Percentiles rank a stretch among this genome's conserved stretches.
phyloP scores from a whole-genome alignment of 2,113 vertebrate genomes.

The Regulus satrapa region DNA sequence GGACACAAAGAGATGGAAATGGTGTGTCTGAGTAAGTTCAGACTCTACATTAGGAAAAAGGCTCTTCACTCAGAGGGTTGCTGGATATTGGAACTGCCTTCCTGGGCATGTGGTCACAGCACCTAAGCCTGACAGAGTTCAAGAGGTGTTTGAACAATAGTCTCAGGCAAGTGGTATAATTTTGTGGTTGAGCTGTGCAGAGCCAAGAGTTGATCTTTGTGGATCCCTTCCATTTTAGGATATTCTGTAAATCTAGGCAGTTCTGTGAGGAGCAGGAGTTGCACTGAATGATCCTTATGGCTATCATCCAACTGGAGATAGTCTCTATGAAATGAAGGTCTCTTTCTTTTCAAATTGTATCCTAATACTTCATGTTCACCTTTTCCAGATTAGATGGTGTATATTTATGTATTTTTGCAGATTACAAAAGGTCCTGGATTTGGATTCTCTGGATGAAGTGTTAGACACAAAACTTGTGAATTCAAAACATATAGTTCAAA shows the following conservation, averaged over 20 bases:
- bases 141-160: neutral
- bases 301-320: neutral
- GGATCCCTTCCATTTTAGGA: neutral
- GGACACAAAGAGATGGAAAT: neutral
- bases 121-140: neutral
- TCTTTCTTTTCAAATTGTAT: neutral
- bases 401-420: conserved; percentile 63
- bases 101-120: neutral
- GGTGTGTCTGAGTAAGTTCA: neutral
- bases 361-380: neutral
- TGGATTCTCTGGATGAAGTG: conserved; percentile 81
- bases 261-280: neutral
- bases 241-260: neutral
- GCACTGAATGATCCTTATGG: neutral
- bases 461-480: conserved; percentile 76
- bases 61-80: neutral
- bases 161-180: neutral
- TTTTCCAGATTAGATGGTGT: neutral
- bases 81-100: neutral
- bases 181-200: neutral
- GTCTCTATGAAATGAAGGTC: neutral
- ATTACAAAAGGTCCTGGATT: conserved; percentile 80
- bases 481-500: conserved; percentile 81
- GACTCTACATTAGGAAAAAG: neutral
- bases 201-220: neutral